Base-by-base conservation (phyloP, 1,140 invertebrate species). In the Drosophila lacteicornis region DNA sequence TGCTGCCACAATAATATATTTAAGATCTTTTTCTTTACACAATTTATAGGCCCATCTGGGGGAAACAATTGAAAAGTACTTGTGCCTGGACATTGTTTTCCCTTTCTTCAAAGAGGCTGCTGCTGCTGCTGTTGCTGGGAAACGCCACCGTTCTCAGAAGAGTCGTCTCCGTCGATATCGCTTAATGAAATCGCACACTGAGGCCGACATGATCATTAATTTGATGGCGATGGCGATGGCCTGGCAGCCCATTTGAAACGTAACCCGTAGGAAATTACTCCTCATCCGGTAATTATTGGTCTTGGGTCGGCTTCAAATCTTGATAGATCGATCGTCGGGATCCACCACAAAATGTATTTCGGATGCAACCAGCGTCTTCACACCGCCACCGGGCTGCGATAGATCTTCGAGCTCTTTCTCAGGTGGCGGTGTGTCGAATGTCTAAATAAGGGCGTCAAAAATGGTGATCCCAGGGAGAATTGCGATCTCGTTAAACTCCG, bases 211-310 rank as follows among this genome's bases (percentile, higher is more conserved):
- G 78, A 66, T 82, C 85, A 88, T 88, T 88, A 88, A 90, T 88
- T 90, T 79, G 86, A 88, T 75, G 77, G 80, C 42, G 33, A 38
- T 38, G 30, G 30, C 30, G 8, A 30, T 30, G 27, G 30, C n/a
- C 51, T 50, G 69, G n/a, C 53, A 60, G 73, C 65, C 76, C 74
- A 77, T 88, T 87, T 84, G 68, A 85, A 82, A 82, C 75, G 77
- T 75, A 83, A 76, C 74, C 82, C 78, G 75, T 85, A 81, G 79
- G 82, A 85, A 90, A 90, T 88, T 85, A 88, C 75, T 77, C 45
- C 68, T 79, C 85, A 88, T 88, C 85, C 85, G 85, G 85, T 88
- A 88, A 88, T 88, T 88, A 88, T 90, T 90, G 85, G 86, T 87
- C 79, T 80, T 42, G 57, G 46, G 30, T 7, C 82, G 40, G 65